Evolutionary conservation across 2,113 vertebrate genomes (phyloP).

Genomic region (Clupea harengus): DNA sequence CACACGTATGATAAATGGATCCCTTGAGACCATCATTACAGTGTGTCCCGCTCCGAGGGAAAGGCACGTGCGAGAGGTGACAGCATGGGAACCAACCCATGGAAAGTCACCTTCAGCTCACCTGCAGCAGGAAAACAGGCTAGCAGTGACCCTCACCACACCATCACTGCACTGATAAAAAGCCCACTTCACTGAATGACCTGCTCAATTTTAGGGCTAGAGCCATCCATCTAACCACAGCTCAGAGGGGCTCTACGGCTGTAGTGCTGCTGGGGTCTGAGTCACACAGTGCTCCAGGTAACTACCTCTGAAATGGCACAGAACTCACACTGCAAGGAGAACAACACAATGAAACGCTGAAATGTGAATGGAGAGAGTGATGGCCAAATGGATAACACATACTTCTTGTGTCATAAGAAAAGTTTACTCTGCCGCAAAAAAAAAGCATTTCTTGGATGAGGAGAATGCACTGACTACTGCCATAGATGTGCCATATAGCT

Average conservation of each 20-base stretch:
- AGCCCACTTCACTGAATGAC: not conserved
- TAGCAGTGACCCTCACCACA: not conserved
- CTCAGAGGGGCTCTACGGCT: not conserved
- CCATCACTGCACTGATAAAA: not conserved
- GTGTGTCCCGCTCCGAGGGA: not conserved
- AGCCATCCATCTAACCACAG: not conserved
- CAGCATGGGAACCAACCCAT: not conserved
- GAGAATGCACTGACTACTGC: too few species aligned
- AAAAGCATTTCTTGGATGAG: not conserved
- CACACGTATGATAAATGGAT: not conserved
- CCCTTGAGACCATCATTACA: not conserved
- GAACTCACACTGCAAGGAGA: not conserved
- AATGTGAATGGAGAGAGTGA: not conserved
- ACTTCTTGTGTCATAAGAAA: not conserved
- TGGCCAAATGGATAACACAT: not conserved
- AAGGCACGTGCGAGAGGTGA: not conserved
- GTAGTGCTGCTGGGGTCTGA: not conserved
- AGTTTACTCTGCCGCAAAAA: not conserved
- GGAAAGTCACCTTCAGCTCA: conserved; percentile 1
- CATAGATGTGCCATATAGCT: too few species aligned
- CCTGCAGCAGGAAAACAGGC: not conserved
- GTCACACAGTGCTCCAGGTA: not conserved
- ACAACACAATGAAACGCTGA: not conserved
- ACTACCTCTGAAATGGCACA: not conserved
- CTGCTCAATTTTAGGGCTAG: not conserved